These are phyloP conservation scores for Cyphomyrmex costatus DNA, from an alignment of 1,140 invertebrate genomes.

Conservation along the genomic window DNA sequence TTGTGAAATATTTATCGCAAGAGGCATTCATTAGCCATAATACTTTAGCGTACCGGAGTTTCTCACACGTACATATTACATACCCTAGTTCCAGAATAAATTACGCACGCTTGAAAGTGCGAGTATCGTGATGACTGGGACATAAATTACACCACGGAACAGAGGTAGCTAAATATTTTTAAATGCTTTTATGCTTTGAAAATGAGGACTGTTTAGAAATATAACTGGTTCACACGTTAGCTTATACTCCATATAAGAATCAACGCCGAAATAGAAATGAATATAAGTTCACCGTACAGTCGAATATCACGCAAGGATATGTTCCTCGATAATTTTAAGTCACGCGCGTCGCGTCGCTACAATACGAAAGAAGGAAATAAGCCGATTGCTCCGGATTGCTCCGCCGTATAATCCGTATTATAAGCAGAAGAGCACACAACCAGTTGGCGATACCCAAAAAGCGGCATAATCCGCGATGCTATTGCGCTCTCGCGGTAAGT, in stretches of 20 bases:
- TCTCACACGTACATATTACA: conserved; percentile 12
- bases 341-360: background rate
- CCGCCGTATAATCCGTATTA: conserved; percentile 36
- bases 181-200: background rate
- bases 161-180: conserved; percentile 16
- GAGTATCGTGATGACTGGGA: conserved; percentile 7
- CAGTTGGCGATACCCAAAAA: conserved; percentile 32
- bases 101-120: conserved; percentile 29
- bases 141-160: conserved; percentile 25
- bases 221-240: background rate
- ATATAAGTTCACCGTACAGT: background rate
- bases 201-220: conserved; percentile 9
- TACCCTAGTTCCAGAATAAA: conserved; percentile 31
- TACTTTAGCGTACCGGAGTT: conserved; percentile 41
- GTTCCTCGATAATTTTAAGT: conserved; percentile 17
- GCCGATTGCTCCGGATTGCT: conserved; percentile 10
- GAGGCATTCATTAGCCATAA: conserved; percentile 31
- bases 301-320: conserved; percentile 9
- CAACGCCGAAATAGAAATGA: background rate
- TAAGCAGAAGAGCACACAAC: conserved; percentile 10
- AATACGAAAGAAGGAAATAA: conserved; percentile 38
- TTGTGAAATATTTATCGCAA: conserved; percentile 45
- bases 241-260: conserved; percentile 14
- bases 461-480: conserved; percentile 5
- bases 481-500: conserved; percentile 20